These are phyloP conservation scores for Euura saliciscinereae DNA, from an alignment of 1,140 invertebrate genomes.

Conservation along the genomic window DNA sequence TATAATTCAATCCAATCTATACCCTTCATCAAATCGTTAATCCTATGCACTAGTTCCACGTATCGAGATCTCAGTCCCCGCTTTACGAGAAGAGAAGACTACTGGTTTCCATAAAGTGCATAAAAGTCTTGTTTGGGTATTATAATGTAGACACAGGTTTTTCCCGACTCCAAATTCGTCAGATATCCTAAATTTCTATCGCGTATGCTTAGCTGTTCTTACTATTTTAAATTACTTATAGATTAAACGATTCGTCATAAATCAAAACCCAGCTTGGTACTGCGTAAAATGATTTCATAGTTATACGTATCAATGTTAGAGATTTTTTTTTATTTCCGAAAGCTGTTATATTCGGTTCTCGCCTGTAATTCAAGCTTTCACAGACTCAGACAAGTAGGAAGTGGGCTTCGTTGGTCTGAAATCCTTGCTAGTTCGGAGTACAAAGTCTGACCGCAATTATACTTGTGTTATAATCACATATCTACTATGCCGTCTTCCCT, in stretches of 20 bases:
- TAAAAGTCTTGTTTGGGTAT: slow-evolving; percentile 3
- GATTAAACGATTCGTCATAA: background rate
- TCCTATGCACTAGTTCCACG: no score
- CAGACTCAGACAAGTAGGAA: background rate
- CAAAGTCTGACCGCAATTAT: background rate
- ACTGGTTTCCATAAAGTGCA: background rate
- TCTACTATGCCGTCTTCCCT: background rate
- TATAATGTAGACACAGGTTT: background rate
- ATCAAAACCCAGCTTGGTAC: background rate
- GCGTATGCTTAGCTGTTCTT: background rate
- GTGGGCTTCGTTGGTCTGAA: no score
- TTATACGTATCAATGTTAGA: background rate
- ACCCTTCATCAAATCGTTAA: no score
- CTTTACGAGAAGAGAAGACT: no score
- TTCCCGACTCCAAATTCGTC: background rate
- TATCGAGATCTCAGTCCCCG: no score
- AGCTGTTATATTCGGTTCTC: background rate
- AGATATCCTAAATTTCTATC: background rate
- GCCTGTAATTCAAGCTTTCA: background rate
- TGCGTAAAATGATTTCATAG: background rate
- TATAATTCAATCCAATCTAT: no score
- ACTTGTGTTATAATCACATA: background rate
- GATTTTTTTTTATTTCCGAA: background rate
- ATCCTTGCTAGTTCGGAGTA: background rate
- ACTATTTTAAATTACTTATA: background rate